Evolutionary conservation across 2,113 vertebrate genomes (phyloP), one percentile per base, ranked within the genome.

Genomic region (Tympanuchus pallidicinctus): DNA sequence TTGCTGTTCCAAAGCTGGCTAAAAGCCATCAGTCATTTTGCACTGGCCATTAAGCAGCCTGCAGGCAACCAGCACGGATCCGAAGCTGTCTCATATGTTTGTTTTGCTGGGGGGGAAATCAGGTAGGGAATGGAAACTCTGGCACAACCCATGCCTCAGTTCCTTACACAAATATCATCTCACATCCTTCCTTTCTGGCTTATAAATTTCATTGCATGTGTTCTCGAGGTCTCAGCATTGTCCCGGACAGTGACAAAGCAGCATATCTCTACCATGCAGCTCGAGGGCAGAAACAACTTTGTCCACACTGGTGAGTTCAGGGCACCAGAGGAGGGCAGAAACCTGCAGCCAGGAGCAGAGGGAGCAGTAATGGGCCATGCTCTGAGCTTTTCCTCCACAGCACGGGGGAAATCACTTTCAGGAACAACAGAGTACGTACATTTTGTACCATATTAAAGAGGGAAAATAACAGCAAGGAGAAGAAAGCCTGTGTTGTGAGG

Each of bases 11-110:
- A n/a, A 48, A 87, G 30, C 74, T 94, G 89, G 91, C 89, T 76
- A 79, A 60, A 1, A 2, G 48, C 89, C 92, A 82, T 48, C 32
- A 14, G 30, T 89, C 89, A 64, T 85, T 93, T 92, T 59, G 48
- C 66, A 73, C 78, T 80, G 78, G 47, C 66, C 59, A 82, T 86
- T 93, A 90, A 89, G 63, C 91, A 92, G 74, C 94, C 87, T 70
- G 40, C 59, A 60, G 86, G 74, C 59, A 87, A 79, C n/a, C 67
- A 63, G 77, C 59, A 32, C 3, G 21, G 63, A 79, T 59, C 36
- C 6, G 0, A 82, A 84, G 63, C 74, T 85, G 74, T 40, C 57
- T 43, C 84, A 73, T 54, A 61, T 40, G 36, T 76, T 94, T 71
- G 42, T 54, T 50, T 79, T 80, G 63, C 87, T 63, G 27, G 24